These are phyloP conservation scores for Chironomus striatipennis DNA, from an alignment of 1,140 invertebrate genomes.

Conservation along the genomic window DNA sequence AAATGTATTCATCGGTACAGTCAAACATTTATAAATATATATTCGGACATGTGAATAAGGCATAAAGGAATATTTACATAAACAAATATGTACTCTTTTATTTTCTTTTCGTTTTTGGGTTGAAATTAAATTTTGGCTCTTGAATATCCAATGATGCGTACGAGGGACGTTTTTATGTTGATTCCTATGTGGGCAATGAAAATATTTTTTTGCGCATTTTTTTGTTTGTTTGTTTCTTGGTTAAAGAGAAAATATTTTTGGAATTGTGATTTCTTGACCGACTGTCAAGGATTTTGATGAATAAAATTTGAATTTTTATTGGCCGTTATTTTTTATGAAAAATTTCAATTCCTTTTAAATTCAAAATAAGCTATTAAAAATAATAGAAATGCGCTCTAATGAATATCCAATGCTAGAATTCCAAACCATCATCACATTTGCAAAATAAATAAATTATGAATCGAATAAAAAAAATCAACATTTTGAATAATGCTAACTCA, in stretches of 20 bases:
- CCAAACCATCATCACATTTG: no score
- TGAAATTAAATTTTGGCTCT: not conserved
- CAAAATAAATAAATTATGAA: constrained; percentile 11
- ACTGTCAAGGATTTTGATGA: no score
- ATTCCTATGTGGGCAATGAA: constrained; percentile 11
- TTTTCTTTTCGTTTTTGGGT: not conserved
- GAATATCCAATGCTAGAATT: no score
- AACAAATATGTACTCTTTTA: not conserved
- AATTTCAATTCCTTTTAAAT: no score
- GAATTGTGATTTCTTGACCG: no score
- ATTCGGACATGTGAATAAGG: not conserved
- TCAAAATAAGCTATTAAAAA: no score
- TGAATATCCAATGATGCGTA: constrained; percentile 18
- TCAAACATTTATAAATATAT: not conserved
- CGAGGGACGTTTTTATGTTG: not conserved
- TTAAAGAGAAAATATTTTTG: no score
- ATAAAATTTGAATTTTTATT: no score
- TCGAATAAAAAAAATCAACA: not conserved
- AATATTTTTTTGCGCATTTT: not conserved
- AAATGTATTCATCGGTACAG: not conserved
- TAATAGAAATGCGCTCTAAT: no score
- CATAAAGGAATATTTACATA: constrained; percentile 5
- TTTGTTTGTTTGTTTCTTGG: no score
- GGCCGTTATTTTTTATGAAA: no score
- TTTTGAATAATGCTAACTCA: no score